A percentile compares a stretch with the other conserved stretches of the same genome.
phyloP scores from a whole-genome alignment of 2,113 vertebrate genomes.

The Lycaon pictus region DNA sequence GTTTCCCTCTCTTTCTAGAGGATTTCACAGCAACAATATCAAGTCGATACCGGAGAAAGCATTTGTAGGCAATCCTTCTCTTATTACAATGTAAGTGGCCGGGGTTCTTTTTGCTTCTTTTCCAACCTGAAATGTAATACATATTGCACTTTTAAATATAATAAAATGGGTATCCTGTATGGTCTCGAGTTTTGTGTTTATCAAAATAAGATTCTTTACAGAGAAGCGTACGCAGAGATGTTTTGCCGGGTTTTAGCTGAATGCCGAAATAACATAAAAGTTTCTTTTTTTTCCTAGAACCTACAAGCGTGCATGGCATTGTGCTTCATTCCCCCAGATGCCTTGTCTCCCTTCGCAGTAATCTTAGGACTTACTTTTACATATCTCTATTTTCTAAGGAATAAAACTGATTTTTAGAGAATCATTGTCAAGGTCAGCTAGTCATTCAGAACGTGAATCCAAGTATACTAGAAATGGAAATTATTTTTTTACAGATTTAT shows the following conservation, averaged over 20 bases:
- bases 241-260: conserved; percentile 8
- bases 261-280: conserved; percentile 15
- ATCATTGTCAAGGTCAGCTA: neutral
- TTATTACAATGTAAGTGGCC: conserved; percentile 94
- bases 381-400: conserved; percentile 41
- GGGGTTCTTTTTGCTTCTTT: conserved; percentile 1
- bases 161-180: neutral
- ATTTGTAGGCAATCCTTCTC: conserved; percentile 94
- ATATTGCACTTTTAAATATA: neutral
- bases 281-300: neutral
- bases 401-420: conserved; percentile 35
- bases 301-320: neutral
- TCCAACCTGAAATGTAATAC: neutral
- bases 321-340: neutral
- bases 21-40: conserved; percentile 97
- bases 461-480: conserved; percentile 5
- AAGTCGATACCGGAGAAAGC: conserved; percentile 94
- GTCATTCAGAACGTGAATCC: conserved; percentile 34
- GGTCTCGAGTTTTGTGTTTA: neutral
- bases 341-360: neutral
- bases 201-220: neutral
- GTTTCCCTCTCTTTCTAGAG: conserved; percentile 87
- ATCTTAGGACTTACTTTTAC: conserved; percentile 1
- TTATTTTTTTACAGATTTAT: neutral
- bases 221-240: neutral